Percentiles rank a stretch among this genome's conserved stretches.
Conservation (phyloP, 1,140 invertebrate genomes). For the Campoletis sonorensis region DNA sequence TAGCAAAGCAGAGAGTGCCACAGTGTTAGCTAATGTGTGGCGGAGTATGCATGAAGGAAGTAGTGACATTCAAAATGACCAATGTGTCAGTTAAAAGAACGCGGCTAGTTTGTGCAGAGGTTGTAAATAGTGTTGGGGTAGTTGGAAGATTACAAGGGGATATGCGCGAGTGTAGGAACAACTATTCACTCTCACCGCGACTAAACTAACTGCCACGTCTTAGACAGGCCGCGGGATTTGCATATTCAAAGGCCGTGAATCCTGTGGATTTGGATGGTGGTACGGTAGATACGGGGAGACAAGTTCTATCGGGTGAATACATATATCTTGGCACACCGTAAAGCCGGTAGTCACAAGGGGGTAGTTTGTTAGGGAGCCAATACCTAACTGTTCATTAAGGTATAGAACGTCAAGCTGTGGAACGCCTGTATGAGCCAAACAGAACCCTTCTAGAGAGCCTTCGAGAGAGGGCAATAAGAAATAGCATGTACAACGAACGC, state of each 20-base stretch:
- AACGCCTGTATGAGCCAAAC: not conserved
- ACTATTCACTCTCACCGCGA: conserved; percentile 50
- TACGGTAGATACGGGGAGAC: conserved; percentile 1
- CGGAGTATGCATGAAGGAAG: conserved; percentile 48
- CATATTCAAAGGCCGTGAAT: conserved; percentile 69
- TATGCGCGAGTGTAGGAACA: conserved; percentile 16
- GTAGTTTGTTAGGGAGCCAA: conserved; percentile 67
- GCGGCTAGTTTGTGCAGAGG: not conserved
- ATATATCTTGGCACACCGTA: conserved; percentile 11
- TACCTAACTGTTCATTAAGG: conserved; percentile 67
- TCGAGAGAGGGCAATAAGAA: conserved; percentile 45
- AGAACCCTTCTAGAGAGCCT: conserved; percentile 17
- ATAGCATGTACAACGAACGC: conserved; percentile 30
- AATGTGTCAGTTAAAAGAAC: conserved; percentile 13
- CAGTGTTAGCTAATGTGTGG: not conserved
- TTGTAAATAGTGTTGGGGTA: not conserved
- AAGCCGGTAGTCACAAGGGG: conserved; percentile 55
- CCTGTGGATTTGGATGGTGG: conserved; percentile 54
- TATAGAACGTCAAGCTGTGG: conserved; percentile 22
- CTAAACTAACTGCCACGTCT: conserved; percentile 63
- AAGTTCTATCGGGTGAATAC: conserved; percentile 13
- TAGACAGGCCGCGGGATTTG: conserved; percentile 64
- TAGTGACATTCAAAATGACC: conserved; percentile 55
- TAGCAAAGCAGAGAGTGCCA: no score
- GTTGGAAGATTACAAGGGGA: conserved; percentile 29